Percentiles rank a stretch among this genome's conserved stretches.
Conservation (phyloP, 2,797 vertebrate genomes). For the Centroberyx gerrardi region DNA sequence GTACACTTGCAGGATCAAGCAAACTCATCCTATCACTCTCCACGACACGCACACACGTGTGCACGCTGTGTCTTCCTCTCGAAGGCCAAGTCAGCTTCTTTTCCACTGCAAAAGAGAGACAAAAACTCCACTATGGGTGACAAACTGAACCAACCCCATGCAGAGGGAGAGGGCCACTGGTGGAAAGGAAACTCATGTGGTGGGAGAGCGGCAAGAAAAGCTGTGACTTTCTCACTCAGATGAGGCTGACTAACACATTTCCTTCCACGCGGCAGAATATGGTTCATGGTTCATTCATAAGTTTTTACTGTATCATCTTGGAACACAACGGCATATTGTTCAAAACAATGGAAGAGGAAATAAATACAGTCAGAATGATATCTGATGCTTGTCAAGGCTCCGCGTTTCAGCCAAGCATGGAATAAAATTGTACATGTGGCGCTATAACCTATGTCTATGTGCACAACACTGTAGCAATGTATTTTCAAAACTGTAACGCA, state of each 20-base stretch:
- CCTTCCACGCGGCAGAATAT: conserved; percentile 57
- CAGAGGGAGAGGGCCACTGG: conserved; percentile 22
- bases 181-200: conserved; percentile 72
- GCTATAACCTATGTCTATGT: conserved; percentile 30
- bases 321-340: conserved; percentile 17
- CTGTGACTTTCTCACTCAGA: conserved; percentile 66
- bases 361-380: conserved; percentile 17
- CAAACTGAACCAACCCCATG: conserved; percentile 49
- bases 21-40: conserved; percentile 51
- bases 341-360: conserved; percentile 9
- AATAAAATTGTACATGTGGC: conserved; percentile 22
- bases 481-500: conserved; percentile 28
- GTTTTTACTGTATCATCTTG: conserved; percentile 39
- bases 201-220: conserved; percentile 51
- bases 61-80: conserved; percentile 31
- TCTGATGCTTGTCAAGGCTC: conserved; percentile 12
- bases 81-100: conserved; percentile 57
- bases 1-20: conserved; percentile 52
- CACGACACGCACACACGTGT: conserved; percentile 39
- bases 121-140: conserved; percentile 49
- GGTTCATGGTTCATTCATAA: conserved; percentile 57
- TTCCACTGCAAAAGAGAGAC: conserved; percentile 67
- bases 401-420: conserved; percentile 10
- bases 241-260: conserved; percentile 58
- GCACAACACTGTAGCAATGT: conserved; percentile 1